Conservation (phyloP, 2,113 vertebrate species). For the Pantherophis guttatus region DNA sequence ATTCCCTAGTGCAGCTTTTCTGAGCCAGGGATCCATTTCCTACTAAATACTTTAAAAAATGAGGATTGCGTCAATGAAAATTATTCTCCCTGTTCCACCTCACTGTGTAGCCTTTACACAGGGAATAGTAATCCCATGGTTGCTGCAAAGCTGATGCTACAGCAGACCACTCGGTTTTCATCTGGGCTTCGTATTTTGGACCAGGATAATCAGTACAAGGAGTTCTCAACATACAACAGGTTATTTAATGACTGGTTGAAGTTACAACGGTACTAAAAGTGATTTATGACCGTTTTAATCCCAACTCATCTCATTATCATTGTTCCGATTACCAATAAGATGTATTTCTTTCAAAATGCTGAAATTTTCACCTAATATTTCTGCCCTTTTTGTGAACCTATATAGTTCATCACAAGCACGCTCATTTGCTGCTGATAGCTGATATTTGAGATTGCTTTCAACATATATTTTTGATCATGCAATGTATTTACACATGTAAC, state of each 20-base stretch:
- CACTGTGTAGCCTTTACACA: background rate
- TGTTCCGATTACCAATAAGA: background rate
- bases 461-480: background rate
- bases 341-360: background rate
- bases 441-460: background rate
- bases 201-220: background rate
- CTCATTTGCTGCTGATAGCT: background rate
- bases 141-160: background rate
- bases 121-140: background rate
- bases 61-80: slow-evolving; percentile 46
- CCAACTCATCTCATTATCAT: background rate
- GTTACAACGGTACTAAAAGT: background rate
- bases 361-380: background rate
- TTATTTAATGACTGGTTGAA: background rate
- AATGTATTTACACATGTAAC: background rate
- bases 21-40: slow-evolving; percentile 50
- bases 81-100: slow-evolving; percentile 10
- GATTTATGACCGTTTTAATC: background rate
- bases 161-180: background rate
- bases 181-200: background rate
- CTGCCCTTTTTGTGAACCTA: background rate
- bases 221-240: background rate
- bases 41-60: slow-evolving; percentile 33
- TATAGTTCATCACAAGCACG: background rate
- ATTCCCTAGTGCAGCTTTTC: slow-evolving; percentile 49